These are phyloP conservation scores for Bagarius yarrelli DNA, from an alignment of 2,113 vertebrate species.

Conservation along the genomic window DNA sequence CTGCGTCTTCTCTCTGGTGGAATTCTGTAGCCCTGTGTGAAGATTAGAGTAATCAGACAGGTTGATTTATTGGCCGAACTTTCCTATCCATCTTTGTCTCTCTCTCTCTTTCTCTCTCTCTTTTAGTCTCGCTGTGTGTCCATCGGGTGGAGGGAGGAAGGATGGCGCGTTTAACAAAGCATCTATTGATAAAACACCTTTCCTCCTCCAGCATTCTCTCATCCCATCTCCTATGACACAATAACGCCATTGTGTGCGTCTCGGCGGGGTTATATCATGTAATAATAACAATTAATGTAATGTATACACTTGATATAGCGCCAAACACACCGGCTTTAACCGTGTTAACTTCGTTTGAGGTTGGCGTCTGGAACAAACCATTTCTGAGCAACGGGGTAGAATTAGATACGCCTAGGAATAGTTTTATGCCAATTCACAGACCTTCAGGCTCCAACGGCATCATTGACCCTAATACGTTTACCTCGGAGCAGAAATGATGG, in stretches of 20 bases:
- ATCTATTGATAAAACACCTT: slow-evolving; percentile 53
- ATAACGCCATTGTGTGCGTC: slow-evolving; percentile 57
- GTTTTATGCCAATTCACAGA: slow-evolving; percentile 3
- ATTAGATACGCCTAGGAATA: not conserved
- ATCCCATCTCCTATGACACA: slow-evolving; percentile 29
- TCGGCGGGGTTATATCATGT: not conserved
- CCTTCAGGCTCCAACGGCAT: slow-evolving; percentile 15
- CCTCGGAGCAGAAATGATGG: not conserved
- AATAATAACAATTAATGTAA: slow-evolving; percentile 5
- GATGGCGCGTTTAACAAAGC: slow-evolving; percentile 57
- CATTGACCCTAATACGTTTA: slow-evolving; percentile 7
- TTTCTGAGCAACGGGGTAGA: slow-evolving; percentile 14
- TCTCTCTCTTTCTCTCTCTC: not conserved
- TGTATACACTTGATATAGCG: slow-evolving; percentile 5
- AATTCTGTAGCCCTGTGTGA: not conserved
- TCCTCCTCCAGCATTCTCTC: slow-evolving; percentile 30
- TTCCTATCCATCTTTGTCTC: not conserved
- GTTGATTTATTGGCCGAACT: slow-evolving; percentile 31
- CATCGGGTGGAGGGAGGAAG: slow-evolving; percentile 13
- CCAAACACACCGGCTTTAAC: slow-evolving; percentile 3
- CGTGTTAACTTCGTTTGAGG: slow-evolving; percentile 1
- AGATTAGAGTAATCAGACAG: slow-evolving; percentile 30
- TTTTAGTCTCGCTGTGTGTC: not conserved
- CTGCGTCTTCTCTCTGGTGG: slow-evolving; percentile 14
- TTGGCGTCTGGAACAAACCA: slow-evolving; percentile 18